These are phyloP conservation scores for Acropora tenuis DNA, from an alignment of 64 coral and sea anemone genomes.

Conservation along the genomic window DNA sequence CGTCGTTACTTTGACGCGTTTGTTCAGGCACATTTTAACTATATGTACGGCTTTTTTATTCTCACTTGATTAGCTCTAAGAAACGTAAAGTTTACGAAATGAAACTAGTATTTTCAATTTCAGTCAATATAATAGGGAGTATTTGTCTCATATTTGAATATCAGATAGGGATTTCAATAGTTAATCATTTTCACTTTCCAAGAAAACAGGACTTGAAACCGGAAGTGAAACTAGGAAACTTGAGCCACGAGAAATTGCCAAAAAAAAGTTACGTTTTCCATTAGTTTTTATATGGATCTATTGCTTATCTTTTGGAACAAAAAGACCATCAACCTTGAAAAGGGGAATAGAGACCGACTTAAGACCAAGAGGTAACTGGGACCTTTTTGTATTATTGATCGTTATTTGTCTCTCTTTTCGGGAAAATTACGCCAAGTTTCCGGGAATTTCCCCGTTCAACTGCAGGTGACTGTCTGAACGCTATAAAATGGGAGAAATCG, in stretches of 20 bases:
- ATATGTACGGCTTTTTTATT: no score
- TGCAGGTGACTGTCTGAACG: not conserved
- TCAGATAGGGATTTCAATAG: not conserved
- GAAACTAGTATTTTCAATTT: not conserved
- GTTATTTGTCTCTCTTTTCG: not conserved
- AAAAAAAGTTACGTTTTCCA: not conserved
- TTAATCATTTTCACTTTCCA: not conserved
- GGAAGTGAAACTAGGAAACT: not conserved
- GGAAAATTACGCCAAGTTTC: not conserved
- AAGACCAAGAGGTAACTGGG: no score
- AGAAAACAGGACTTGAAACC: not conserved
- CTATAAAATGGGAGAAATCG: not conserved
- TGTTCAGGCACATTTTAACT: no score
- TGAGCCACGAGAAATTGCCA: not conserved
- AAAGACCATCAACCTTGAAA: no score
- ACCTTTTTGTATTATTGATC: no score
- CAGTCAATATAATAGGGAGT: not conserved
- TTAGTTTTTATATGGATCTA: not conserved
- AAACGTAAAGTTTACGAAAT: no score
- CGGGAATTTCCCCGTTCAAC: conserved; percentile 12
- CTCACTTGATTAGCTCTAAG: no score
- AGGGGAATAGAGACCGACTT: not conserved
- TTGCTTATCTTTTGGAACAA: no score
- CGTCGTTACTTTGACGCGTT: no score
- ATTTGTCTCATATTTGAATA: not conserved